Base-by-base conservation (phyloP, 2,797 vertebrate species). In the Denticeps clupeoides region DNA sequence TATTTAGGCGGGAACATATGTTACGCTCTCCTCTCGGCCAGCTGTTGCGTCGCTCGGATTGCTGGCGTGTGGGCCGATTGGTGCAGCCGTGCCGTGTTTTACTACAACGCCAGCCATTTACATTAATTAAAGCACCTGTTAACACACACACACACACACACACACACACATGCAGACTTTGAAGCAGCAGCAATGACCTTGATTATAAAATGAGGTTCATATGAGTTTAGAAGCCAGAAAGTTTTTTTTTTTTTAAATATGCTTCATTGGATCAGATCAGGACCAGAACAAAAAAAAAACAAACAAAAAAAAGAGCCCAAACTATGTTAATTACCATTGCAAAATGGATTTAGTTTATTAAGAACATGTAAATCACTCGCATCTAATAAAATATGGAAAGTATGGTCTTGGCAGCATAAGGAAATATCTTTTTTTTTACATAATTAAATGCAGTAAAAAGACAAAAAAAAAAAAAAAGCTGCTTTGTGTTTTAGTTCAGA, bases 321-420 rank as follows among this genome's bases (percentile, higher is more conserved):
- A 51, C 57, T 32, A 27, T 28, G 21, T 65, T 68, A 72, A 69
- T 71, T 70, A 60, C 35, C 62, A 63, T 52, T 53, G 68, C 71
- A 64, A 74, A 72, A 78, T 65, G 59, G 27, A 73, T 65, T 68
- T 70, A 55, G 61, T 71, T 70, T 67, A 64, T 45, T 53, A 54
- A 44, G 71, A 62, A 68, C 56, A 72, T 63, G 58, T 49, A 68
- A 49, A 62, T 71, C 56, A 61, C 57, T 61, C 60, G 67, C 41
- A 26, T 62, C 66, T 55, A 59, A 68, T 62, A 67, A 64, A 63
- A 65, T 56, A 65, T 68, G 61, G 47, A 60, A 51, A 68, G 58
- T 46, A 47, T 55, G 40, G 56, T 43, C 21, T 24, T 45, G 35
- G 42, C 46, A 50, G 25, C 41, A 25, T 47, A 44, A 50, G 68